Conservation (phyloP, 2,113 vertebrate species). For the Nycticorax nycticorax region DNA sequence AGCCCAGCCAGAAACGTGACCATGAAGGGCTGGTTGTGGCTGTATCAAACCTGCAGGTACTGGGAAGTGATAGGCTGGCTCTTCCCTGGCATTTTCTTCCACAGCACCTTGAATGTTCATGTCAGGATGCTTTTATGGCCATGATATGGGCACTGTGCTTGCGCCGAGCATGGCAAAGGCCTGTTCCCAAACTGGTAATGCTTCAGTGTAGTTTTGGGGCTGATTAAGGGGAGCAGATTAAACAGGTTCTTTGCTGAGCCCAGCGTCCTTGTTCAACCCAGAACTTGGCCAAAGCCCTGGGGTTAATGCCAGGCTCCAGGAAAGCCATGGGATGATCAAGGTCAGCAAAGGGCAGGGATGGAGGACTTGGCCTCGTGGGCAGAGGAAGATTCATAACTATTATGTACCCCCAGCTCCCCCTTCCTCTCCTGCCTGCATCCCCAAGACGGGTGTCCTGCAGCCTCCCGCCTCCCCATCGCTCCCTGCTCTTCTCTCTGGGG, state of each 20-base stretch:
- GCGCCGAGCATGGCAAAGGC: fast-evolving
- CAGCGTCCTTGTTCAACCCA: not conserved
- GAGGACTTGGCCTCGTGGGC: not conserved
- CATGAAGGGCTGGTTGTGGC: not conserved
- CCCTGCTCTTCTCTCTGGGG: not conserved
- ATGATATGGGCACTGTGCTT: not conserved
- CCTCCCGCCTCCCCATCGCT: not conserved
- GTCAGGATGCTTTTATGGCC: not conserved
- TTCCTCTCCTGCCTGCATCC: not conserved
- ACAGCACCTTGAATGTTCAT: not conserved
- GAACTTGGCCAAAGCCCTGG: not conserved
- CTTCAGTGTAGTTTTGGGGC: not conserved
- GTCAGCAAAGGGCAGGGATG: not conserved
- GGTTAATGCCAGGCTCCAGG: not conserved
- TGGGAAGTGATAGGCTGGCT: fast-evolving
- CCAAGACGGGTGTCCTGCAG: not conserved
- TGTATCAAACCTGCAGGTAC: not conserved
- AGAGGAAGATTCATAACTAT: not conserved
- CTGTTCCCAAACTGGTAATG: not conserved
- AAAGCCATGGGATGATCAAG: not conserved
- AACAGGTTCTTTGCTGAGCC: not conserved
- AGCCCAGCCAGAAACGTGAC: fast-evolving
- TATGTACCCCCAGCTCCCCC: not conserved
- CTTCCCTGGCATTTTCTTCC: not conserved
- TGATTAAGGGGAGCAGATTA: not conserved